Conservation (phyloP, 2,888 invertebrate genomes). For the Leucania comma region DNA sequence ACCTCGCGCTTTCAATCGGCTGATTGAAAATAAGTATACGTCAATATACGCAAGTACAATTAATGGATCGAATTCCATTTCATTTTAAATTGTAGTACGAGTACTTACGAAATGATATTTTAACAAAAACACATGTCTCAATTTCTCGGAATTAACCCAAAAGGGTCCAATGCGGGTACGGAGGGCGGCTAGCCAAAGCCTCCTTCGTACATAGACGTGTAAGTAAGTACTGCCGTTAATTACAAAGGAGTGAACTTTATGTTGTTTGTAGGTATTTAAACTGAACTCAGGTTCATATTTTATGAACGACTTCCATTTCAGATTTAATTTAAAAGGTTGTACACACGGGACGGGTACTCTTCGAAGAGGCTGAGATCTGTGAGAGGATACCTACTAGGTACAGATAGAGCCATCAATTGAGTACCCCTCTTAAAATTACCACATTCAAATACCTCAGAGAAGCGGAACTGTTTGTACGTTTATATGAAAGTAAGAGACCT, state of each 20-base stretch:
- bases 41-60: constrained; percentile 12
- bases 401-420: too few species aligned
- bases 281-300: constrained; percentile 41
- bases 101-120: constrained; percentile 19
- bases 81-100: constrained; percentile 18
- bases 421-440: too few species aligned
- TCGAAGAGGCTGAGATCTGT: not conserved
- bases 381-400: too few species aligned
- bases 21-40: constrained; percentile 32
- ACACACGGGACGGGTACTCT: not conserved
- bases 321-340: constrained; percentile 13
- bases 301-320: constrained; percentile 25
- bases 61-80: constrained; percentile 25
- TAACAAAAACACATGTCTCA: constrained; percentile 49
- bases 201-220: constrained; percentile 49
- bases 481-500: not conserved
- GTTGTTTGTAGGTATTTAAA: constrained; percentile 43
- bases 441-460: too few species aligned
- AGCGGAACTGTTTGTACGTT: too few species aligned
- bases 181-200: constrained; percentile 45
- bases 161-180: constrained; percentile 61
- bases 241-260: constrained; percentile 52
- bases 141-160: constrained; percentile 48
- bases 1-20: constrained; percentile 20
- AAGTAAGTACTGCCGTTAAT: constrained; percentile 55